Conservation (phyloP, 2,888 invertebrate genomes). For the Melikaiella ostensackeni region DNA sequence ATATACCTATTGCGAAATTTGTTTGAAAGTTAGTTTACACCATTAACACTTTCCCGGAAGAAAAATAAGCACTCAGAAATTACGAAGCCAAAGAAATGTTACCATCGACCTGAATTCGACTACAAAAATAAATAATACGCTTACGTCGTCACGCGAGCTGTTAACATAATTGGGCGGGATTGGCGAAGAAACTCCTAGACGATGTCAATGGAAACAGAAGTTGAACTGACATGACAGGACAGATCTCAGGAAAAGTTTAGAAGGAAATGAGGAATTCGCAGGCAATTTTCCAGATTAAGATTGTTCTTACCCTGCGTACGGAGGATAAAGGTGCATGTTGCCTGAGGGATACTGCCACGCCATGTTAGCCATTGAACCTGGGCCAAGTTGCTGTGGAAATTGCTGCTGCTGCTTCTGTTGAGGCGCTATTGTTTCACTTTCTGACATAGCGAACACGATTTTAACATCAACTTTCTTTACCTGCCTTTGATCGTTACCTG, state of each 20-base stretch:
- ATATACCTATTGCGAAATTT: background rate
- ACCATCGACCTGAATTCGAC: background rate
- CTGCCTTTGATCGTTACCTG: constrained; percentile 29
- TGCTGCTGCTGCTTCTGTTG: constrained; percentile 73
- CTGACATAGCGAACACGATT: constrained; percentile 69
- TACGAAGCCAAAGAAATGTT: background rate
- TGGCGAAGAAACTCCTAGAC: background rate
- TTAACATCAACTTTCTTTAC: constrained; percentile 33
- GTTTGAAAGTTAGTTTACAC: background rate
- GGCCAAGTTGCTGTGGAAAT: constrained; percentile 64
- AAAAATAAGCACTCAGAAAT: background rate
- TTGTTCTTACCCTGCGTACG: constrained; percentile 71
- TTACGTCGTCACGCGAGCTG: background rate
- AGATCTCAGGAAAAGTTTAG: background rate
- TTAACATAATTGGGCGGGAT: background rate
- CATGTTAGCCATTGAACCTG: constrained; percentile 73
- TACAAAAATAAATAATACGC: background rate
- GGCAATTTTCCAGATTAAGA: background rate
- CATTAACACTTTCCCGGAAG: background rate
- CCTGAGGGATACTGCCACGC: constrained; percentile 74
- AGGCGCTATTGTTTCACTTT: constrained; percentile 72
- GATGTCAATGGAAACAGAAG: background rate
- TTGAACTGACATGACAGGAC: background rate
- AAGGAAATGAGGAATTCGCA: background rate
- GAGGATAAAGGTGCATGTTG: constrained; percentile 73